Conservation (phyloP, 2,113 vertebrate species). For the Ceyx melanurus region DNA sequence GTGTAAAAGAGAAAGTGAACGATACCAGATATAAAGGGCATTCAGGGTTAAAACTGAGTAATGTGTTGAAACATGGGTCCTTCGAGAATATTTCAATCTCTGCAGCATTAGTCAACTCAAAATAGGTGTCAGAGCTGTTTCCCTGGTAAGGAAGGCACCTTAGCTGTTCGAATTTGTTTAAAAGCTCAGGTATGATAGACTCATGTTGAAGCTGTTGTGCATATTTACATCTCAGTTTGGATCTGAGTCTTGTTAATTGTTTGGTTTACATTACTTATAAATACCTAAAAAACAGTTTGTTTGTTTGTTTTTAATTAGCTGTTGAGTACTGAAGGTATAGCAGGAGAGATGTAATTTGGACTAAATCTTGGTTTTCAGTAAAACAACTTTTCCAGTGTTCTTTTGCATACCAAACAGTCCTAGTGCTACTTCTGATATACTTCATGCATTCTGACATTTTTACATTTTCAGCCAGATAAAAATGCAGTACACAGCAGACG, state of each 20-base stretch:
- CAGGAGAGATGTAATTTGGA: not conserved
- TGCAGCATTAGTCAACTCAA: not conserved
- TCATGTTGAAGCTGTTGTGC: not conserved
- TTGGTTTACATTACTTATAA: not conserved
- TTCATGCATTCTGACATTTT: slow-evolving; percentile 26
- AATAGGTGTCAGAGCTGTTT: not conserved
- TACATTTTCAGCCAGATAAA: slow-evolving; percentile 29
- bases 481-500: not conserved
- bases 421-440: not conserved
- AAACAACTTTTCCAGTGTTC: not conserved
- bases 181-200: not conserved
- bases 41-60: not conserved
- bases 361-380: not conserved
- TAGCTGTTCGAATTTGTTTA: not conserved
- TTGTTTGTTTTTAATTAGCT: not conserved
- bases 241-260: not conserved
- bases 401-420: not conserved
- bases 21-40: not conserved
- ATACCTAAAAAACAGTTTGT: not conserved
- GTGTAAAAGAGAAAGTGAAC: not conserved
- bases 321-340: not conserved
- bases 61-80: not conserved
- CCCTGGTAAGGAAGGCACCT: not conserved
- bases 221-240: not conserved
- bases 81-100: not conserved